phyloP scores from a whole-genome alignment of 2,888 invertebrate species.

The Cheilosia soror region DNA sequence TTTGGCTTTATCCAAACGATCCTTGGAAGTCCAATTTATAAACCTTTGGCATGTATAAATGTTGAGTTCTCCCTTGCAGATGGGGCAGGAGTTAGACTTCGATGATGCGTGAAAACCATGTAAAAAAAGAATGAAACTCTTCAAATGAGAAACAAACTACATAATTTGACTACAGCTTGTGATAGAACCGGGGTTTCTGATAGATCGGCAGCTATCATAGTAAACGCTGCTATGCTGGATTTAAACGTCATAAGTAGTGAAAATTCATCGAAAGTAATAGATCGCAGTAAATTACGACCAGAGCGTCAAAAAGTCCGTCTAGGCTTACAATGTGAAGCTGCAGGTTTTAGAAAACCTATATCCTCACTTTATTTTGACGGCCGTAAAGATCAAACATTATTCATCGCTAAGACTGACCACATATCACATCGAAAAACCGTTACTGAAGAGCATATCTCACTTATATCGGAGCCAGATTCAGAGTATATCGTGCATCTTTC shows the following conservation, averaged over 20 bases:
- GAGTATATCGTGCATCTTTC: not conserved
- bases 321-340: not conserved
- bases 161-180: constrained; percentile 25
- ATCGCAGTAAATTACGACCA: not conserved
- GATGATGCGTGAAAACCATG: not conserved
- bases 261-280: not conserved
- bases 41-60: constrained; percentile 3
- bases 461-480: constrained; percentile 2
- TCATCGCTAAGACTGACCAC: not conserved
- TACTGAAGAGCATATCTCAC: constrained; percentile 2
- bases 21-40: not conserved
- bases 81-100: not conserved
- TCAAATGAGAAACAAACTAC: constrained; percentile 2
- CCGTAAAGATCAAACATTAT: not conserved
- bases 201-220: constrained; percentile 28
- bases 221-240: constrained; percentile 3
- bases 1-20: not conserved
- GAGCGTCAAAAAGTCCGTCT: not conserved
- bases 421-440: not conserved
- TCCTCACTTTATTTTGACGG: not conserved
- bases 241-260: not conserved
- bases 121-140: not conserved
- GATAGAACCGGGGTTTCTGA: constrained; percentile 30
- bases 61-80: not conserved
- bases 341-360: not conserved